A percentile compares a stretch with the other conserved stretches of the same genome.
Evolutionary conservation across 2,888 invertebrate genomes (phyloP).

Genomic region (Sclerodermus sp.): DNA sequence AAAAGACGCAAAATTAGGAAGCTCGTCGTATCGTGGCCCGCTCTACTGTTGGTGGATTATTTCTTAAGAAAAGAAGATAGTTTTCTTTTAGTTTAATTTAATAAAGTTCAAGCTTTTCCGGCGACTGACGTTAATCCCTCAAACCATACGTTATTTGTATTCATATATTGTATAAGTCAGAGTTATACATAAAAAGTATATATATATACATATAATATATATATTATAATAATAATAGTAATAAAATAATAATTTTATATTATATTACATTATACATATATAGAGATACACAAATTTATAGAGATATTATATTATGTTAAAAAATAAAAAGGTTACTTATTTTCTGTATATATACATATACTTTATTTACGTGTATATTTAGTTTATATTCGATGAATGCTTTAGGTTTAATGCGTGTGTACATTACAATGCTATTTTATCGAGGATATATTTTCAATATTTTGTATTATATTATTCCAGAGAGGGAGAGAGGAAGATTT

Average conservation of each 20-base stretch:
- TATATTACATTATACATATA: no score
- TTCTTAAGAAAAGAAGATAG: slow-evolving; percentile 11
- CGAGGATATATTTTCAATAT: background rate
- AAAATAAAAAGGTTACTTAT: slow-evolving; percentile 24
- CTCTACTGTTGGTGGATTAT: slow-evolving; percentile 28
- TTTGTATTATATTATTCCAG: no score
- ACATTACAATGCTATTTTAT: slow-evolving; percentile 4
- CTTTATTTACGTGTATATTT: slow-evolving; percentile 28
- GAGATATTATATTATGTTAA: slow-evolving; percentile 24
- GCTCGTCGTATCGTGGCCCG: slow-evolving; percentile 33
- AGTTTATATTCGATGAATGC: slow-evolving; percentile 8
- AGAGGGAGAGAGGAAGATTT: no score
- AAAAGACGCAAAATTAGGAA: slow-evolving; percentile 1
- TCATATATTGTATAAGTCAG: no score
- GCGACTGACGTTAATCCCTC: slow-evolving; percentile 23
- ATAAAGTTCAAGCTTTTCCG: slow-evolving; percentile 15
- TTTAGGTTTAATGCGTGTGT: no score
- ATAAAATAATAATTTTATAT: no score
- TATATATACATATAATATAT: no score
- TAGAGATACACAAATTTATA: no score
- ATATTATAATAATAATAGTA: no score
- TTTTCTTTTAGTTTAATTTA: slow-evolving; percentile 15
- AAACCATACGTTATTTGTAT: no score
- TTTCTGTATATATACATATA: slow-evolving; percentile 35
- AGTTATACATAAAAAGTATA: no score